These are phyloP conservation scores for Brachypodius melanocephalos DNA, from an alignment of 2,113 vertebrate species.

Conservation along the genomic window DNA sequence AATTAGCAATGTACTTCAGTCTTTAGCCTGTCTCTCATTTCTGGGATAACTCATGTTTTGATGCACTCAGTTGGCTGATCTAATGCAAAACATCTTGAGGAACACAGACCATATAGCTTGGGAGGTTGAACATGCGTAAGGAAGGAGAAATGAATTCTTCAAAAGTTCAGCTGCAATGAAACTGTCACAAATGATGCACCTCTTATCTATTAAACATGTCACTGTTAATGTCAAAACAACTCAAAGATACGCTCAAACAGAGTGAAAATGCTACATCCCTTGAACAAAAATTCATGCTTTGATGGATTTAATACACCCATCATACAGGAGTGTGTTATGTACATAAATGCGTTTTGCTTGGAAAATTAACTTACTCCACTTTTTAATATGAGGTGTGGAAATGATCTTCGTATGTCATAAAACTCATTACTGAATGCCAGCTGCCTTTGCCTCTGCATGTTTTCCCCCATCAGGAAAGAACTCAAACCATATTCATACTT, in stretches of 20 bases:
- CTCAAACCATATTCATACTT: background rate
- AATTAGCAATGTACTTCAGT: background rate
- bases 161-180: background rate
- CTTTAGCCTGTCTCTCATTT: background rate
- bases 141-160: background rate
- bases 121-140: background rate
- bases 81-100: background rate
- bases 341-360: background rate
- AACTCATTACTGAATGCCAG: background rate
- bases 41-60: background rate
- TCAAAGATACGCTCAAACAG: background rate
- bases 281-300: background rate
- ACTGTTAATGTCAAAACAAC: conserved; percentile 1
- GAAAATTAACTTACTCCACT: background rate
- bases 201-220: background rate
- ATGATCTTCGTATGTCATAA: background rate
- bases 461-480: background rate
- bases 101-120: background rate
- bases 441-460: background rate
- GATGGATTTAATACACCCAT: background rate
- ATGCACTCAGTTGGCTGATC: background rate
- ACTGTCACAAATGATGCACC: background rate
- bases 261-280: background rate
- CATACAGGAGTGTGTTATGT: background rate
- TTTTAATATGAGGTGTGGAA: background rate